Evolutionary conservation across 2,888 invertebrate species (phyloP), one percentile per base, ranked within the genome.

Genomic region (Argynnis bischoffii): DNA sequence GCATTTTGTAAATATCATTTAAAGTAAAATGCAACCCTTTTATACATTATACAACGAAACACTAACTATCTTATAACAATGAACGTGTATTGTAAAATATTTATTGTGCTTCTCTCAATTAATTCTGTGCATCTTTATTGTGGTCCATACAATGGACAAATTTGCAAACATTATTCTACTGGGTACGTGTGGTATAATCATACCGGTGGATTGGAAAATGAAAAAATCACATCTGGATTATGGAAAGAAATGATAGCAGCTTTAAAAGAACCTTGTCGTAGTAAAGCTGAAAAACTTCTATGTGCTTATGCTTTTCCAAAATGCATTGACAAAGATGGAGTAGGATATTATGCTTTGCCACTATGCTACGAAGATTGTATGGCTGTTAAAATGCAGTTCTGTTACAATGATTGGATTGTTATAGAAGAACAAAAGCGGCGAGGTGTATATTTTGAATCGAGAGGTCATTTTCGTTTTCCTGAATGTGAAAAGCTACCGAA

Each of bases 361-460:
- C 91, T 98, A 6, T 98, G 98, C 88, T 96, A 97, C 81, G 98
- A 99, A 93, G 98, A 98, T 84, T 99, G 99, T 84, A 95, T 97
- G 83, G 98, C 98, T 64, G 96, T 98, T 35, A 96, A 96, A 83
- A 95, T 96, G 85, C 95, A 98, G 80, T 97, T 98, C 88, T 99
- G 99, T 88, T 98, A 97, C 86, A 97, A 96, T 81, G 97, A 98
- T 83, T 99, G 99, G 98, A 96, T 97, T 31, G 91, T 97, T 67
- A 95, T 98, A 66, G 97, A 98, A 87, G 97, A 97, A 80, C 96
- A 97, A 83, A 98, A 97, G 83, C 94, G 95, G 69, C 94, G 95
- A 70, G 95, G 96, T 55, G 95, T 97, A 70, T 96, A 93, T 82
- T 95, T 97, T 76, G 95, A 97, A 84, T 96, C 96, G 31, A 93